Evolutionary conservation across 2,113 vertebrate species (phyloP), one percentile per base, ranked within the genome.

Genomic region (Tetrao urogallus): DNA sequence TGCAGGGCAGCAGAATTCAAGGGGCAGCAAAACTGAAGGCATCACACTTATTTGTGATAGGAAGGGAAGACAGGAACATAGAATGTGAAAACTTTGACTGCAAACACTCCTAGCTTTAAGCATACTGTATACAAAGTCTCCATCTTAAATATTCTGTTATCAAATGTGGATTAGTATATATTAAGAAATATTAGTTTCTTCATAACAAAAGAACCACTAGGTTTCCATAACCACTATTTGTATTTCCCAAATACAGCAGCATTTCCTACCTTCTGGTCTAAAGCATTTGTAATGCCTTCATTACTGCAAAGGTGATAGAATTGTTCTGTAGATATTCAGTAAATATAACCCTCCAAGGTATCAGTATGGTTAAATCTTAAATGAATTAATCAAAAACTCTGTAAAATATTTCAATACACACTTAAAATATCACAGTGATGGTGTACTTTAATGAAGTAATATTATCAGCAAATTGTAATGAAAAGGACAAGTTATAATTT

Each of bases 381-480:
- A 91, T 64, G 90, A 95, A 86, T 88, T 80, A 82, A 75, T 89
- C 60, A 87, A 95, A 95, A 86, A 43, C 64, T 83, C 76, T 19
- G 77, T 89, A 80, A 95, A 79, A 30, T 3, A 2, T 85, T 93
- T 92, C 90, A 95, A 80, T 87, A 54, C 27, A 57, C 11, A 69
- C 38, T 82, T 90, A 79, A 38, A 64, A 56, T 80, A 90, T 75
- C 75, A 34, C 22, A 81, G 34, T 61, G 80, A 88, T 79, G 54
- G 57, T 82, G 72, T 47, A 84, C 88, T 92, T 83, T 78, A 81
- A 78, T 90, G 74, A 85, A 89, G 47, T 83, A 73, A 86, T 88
- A 91, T 56, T 94, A 69, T 69, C 72, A 92, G 43, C 50, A 93
- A 97, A 83, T 91, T 82, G 70, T 81, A 72, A 94, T 93, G 74